Evolutionary conservation across 2,888 invertebrate genomes (phyloP).

Genomic region (Cataglyphis altisquamis): DNA sequence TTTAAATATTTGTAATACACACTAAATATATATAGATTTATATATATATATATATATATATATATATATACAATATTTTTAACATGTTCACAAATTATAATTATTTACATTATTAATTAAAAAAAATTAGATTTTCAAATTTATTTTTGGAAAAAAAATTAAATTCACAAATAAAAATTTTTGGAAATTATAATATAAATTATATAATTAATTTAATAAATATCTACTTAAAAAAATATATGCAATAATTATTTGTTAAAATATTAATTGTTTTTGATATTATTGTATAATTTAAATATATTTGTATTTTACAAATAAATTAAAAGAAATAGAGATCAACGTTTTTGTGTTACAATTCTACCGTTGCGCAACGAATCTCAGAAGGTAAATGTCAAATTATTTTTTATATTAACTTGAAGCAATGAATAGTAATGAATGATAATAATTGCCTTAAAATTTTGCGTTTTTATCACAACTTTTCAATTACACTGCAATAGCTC

Average conservation of each 20-base stretch:
- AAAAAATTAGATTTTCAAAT: not conserved
- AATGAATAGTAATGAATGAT: not conserved
- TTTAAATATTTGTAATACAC: not conserved
- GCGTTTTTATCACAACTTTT: not conserved
- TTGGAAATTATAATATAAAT: no score
- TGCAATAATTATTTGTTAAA: no score
- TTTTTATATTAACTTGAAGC: not conserved
- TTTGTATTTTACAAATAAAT: not conserved
- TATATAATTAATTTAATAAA: no score
- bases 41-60: not conserved
- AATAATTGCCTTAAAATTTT: not conserved
- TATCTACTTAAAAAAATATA: no score
- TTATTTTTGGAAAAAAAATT: no score
- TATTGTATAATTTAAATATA: not conserved
- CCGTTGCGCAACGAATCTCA: not conserved
- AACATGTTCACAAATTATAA: not conserved
- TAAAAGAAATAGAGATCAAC: no score
- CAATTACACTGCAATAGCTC: not conserved
- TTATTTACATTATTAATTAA: not conserved
- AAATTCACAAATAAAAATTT: no score
- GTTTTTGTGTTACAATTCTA: not conserved
- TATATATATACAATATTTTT: not conserved
- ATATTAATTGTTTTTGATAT: not conserved
- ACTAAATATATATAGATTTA: not conserved
- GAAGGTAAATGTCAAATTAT: not conserved